Evolutionary conservation across 2,888 invertebrate species (phyloP).

Genomic region (Drosophila neotestacea): DNA sequence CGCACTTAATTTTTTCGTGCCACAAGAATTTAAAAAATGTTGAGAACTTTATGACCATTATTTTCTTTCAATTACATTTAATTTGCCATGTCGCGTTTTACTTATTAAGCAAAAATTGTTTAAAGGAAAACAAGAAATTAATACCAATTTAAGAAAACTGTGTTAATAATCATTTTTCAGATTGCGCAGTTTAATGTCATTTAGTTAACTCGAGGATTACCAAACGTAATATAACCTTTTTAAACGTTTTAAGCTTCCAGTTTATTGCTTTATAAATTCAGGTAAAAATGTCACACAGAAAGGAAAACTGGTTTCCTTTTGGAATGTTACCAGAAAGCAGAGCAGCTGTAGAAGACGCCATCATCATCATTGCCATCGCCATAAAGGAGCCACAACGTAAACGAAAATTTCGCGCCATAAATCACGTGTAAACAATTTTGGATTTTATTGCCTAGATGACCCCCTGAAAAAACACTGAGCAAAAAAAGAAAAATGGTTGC

Average conservation of each 20-base stretch:
- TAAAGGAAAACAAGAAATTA: too few relatives aligned
- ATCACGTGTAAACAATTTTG: constrained; percentile 68
- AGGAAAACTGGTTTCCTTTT: constrained; percentile 8
- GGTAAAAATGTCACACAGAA: neutral
- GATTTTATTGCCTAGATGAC: constrained; percentile 33
- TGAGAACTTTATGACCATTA: too few relatives aligned
- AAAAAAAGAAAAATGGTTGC: constrained; percentile 50
- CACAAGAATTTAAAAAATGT: too few relatives aligned
- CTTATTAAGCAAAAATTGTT: too few relatives aligned
- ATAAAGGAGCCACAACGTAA: constrained; percentile 48
- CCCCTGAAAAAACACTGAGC: constrained; percentile 11
- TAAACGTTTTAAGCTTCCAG: constrained; percentile 12
- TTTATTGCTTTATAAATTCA: constrained; percentile 20
- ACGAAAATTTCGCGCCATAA: constrained; percentile 75
- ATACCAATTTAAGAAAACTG: too few relatives aligned
- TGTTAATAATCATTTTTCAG: too few relatives aligned
- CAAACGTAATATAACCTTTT: neutral
- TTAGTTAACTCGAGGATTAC: neutral
- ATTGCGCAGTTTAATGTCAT: too few relatives aligned
- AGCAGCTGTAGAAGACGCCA: constrained; percentile 29
- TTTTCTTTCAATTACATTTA: too few relatives aligned
- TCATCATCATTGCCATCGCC: constrained; percentile 6
- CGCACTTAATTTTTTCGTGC: too few relatives aligned
- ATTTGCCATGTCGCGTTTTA: too few relatives aligned
- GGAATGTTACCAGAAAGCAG: constrained; percentile 28